A percentile compares a stretch with the other conserved stretches of the same genome.
Conservation (phyloP, 2,888 invertebrate genomes). For the Hecatera dysodea region DNA sequence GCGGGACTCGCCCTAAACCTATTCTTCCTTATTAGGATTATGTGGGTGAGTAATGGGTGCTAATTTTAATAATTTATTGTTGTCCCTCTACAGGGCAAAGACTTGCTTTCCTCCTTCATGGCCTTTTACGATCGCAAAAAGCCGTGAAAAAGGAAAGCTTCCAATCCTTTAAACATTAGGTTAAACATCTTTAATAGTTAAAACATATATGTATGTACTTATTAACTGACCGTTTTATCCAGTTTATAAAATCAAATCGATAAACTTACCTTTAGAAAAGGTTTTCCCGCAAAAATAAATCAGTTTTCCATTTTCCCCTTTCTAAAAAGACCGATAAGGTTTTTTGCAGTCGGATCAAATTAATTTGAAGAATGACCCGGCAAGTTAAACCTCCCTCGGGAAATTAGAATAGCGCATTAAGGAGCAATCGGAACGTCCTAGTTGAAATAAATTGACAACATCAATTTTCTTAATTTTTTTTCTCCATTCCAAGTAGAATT, state of each 20-base stretch:
- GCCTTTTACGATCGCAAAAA: too few species aligned
- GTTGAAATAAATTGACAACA: slow-evolving; percentile 49
- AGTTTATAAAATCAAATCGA: too few species aligned
- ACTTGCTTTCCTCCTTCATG: too few species aligned
- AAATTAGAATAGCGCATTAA: slow-evolving; percentile 51
- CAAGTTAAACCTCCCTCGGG: slow-evolving; percentile 61
- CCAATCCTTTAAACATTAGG: too few species aligned
- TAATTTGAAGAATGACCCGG: slow-evolving; percentile 42
- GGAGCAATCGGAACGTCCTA: slow-evolving; percentile 19
- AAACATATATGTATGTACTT: too few species aligned
- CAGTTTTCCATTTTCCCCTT: neutral
- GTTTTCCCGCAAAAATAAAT: neutral
- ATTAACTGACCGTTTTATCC: neutral
- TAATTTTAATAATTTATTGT: neutral
- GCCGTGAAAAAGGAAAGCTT: too few species aligned
- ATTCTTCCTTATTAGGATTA: slow-evolving; percentile 95
- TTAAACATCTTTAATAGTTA: too few species aligned
- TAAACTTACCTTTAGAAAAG: neutral
- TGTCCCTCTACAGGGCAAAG: too few species aligned
- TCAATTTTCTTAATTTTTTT: slow-evolving; percentile 21
- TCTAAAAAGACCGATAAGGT: neutral
- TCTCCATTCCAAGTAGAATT: neutral
- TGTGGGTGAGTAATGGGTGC: slow-evolving; percentile 94
- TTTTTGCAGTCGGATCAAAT: slow-evolving; percentile 28
- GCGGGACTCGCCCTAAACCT: slow-evolving; percentile 95